Evolutionary conservation across 2,888 invertebrate genomes (phyloP), one percentile per base, ranked within the genome.

Genomic region (Salpingus planirostris): DNA sequence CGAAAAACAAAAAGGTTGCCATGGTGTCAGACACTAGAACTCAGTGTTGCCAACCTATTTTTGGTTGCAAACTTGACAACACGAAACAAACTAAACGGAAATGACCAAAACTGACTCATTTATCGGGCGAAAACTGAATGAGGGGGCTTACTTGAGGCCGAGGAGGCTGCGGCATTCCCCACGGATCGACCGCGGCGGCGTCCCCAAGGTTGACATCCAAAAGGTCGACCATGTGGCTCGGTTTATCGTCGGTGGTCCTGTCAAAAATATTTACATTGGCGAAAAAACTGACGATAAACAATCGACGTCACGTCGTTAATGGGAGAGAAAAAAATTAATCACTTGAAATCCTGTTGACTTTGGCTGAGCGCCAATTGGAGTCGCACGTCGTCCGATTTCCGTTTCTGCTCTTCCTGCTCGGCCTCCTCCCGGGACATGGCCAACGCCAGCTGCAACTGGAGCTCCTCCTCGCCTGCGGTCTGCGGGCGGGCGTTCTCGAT

Each of bases 341-440:
- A 86, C 86, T 82, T 83, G 65, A 88, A 87, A 69, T 91, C 91
- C 62, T 90, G 83, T 67, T 91, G 87, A 65, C 91, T 92, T 69
- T 96, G 92, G 42, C 74, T 75, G 49, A 97, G 73, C 21, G 95
- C 96, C 64, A 98, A 73, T 69, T 96, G 95, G 48, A 98, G 74
- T 44, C 96, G 77, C 43, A 96, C 91, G 67, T 97, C 96, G 65
- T 98, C 97, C 49, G 90, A 90, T 44, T 93, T 82, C 36, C 91
- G 73, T 59, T 91, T 79, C 47, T 91, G 82, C 67, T 95, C 92
- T 63, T 96, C 95, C 51, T 92, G 85, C 59, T 98, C 97, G 15
- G 95, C 95, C 69, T 98, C 98, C 67, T 98, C 98, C 42, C 95
- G 80, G 27, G 92, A 92, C 90, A 98, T 95, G 32, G 97, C 98